A percentile compares a stretch with the other conserved stretches of the same genome.
These are phyloP conservation scores for Meteorus sp. DNA, from an alignment of 1,140 invertebrate species.

Conservation along the genomic window DNA sequence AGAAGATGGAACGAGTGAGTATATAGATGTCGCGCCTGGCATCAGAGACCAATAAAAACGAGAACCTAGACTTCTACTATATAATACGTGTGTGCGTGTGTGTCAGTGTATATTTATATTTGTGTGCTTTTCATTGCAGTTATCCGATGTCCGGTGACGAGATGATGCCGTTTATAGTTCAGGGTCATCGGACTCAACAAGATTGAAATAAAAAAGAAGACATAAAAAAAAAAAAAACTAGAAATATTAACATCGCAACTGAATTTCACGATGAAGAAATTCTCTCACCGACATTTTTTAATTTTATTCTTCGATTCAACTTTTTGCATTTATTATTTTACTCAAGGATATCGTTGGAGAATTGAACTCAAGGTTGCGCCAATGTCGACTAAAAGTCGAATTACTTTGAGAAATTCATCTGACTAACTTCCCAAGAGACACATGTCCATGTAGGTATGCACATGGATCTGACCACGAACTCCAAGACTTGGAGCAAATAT, in stretches of 20 bases:
- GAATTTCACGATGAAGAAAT: too few species aligned
- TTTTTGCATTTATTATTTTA: too few species aligned
- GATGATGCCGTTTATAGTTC: conserved; percentile 43
- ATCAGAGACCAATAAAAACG: neutral
- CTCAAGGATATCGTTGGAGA: too few species aligned
- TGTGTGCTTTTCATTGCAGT: conserved; percentile 1
- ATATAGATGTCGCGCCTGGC: conserved; percentile 4
- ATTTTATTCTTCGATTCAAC: too few species aligned
- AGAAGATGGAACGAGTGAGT: conserved; percentile 11
- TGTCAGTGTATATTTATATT: neutral
- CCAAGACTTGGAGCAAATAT: conserved; percentile 38
- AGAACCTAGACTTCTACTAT: neutral
- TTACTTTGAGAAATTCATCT: neutral
- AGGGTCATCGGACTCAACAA: conserved; percentile 40
- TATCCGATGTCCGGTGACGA: neutral
- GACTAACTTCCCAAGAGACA: neutral
- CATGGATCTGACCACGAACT: conserved; percentile 15
- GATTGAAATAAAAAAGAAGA: too few species aligned
- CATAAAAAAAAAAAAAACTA: too few species aligned
- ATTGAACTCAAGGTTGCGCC: too few species aligned
- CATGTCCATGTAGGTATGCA: neutral
- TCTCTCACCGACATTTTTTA: too few species aligned
- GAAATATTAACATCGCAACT: too few species aligned
- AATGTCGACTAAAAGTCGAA: neutral
- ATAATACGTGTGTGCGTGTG: neutral